These are phyloP conservation scores for Sinella curviseta DNA, from an alignment of 1,140 invertebrate species.

Conservation along the genomic window DNA sequence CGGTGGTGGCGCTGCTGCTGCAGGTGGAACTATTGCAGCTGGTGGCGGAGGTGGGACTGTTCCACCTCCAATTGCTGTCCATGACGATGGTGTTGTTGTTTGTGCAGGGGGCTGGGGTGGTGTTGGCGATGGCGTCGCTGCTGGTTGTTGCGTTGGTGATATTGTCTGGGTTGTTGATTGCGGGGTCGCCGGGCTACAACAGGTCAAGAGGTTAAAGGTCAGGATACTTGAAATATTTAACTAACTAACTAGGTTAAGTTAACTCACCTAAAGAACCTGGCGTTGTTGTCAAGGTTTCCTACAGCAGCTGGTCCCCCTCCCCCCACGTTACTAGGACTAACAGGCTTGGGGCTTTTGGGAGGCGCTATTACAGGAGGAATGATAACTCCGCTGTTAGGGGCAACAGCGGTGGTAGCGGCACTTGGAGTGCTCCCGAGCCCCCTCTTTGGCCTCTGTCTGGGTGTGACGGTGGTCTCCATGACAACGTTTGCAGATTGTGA, in stretches of 20 bases:
- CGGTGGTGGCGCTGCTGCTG: background rate
- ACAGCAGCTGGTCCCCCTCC: too few relatives aligned
- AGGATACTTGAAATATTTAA: background rate
- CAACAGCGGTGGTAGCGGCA: conserved; percentile 44
- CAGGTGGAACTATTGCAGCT: background rate
- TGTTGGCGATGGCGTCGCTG: conserved; percentile 35
- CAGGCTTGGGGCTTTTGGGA: conserved; percentile 45
- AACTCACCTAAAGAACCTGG: conserved; percentile 8
- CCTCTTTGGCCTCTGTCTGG: conserved; percentile 76
- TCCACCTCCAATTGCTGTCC: conserved; percentile 3
- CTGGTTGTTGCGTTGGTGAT: conserved; percentile 29
- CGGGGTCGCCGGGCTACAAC: background rate
- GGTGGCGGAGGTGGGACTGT: background rate
- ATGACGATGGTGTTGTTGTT: conserved; percentile 13
- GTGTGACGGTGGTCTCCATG: conserved; percentile 75
- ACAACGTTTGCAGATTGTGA: background rate
- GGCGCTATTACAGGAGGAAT: conserved; percentile 9
- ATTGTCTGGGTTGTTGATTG: too few relatives aligned
- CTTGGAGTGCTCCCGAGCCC: conserved; percentile 52
- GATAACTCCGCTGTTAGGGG: background rate
- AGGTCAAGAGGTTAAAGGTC: too few relatives aligned
- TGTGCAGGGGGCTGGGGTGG: background rate
- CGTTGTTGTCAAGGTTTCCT: background rate
- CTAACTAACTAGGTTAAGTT: conserved; percentile 5
- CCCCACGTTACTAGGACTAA: background rate